Evolutionary conservation across 2,113 vertebrate species (phyloP), one percentile per base, ranked within the genome.

Genomic region (Myrmecobius fasciatus): DNA sequence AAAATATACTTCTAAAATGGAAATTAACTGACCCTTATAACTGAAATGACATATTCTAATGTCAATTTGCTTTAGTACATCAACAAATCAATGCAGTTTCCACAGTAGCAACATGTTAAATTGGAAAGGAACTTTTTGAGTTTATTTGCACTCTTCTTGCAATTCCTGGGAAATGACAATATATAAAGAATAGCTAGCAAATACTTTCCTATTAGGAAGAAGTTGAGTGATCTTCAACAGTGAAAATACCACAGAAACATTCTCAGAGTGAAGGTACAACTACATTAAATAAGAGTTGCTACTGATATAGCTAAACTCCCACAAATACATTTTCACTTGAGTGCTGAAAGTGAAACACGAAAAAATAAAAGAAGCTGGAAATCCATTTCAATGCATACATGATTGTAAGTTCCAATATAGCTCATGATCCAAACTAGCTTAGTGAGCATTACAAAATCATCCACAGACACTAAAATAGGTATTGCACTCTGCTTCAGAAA

Each of bases 271-370:
- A 96, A 83, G 52, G 9, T 25, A 95, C 17, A 43, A 83, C 91
- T 94, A 93, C 31, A 94, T 46, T 96, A 94, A 89, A 95, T 95
- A 96, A 49, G 95, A 96, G 90, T 53, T 60, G 93, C 90, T 95
- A 88, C 24, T 94, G 93, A 43, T 25, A 95, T 51, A 93, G 48
- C 31, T 36, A 22, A 95, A 83, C 12, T 96, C 92, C 93, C 94
- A 89, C 96, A 75, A 97, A 96, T 91, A 96, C 1, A 52, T 96
- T 97, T 75, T 96, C 12, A 54, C 93, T 92, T 97, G 90, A 43
- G 2, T 60, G 67, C 75, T 92, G 53, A 60, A 52, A 95, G 46
- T 91, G 96, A 90, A 12, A 51, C 1, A 83, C n/a, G 24, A 83
- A 43, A 20, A 75, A 67, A 43, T 22, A 43, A 43, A 36, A 75